Percentiles rank a stretch among this genome's conserved stretches.
Conservation (phyloP, 2,888 invertebrate species). For the Philopedon plagiatum region DNA sequence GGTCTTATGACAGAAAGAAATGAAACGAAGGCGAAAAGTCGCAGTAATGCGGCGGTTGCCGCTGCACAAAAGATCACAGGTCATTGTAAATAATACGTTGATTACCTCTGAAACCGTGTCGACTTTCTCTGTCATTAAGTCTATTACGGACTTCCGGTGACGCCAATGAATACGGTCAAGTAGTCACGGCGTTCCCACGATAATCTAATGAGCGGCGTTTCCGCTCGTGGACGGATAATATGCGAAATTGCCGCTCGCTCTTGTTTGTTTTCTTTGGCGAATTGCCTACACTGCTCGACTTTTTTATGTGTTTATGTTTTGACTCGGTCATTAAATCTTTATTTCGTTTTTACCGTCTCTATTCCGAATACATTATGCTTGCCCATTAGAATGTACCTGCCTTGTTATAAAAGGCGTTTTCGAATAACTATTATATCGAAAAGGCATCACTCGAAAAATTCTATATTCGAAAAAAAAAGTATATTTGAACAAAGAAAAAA, state of each 20-base stretch:
- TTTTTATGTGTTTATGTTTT: constrained; percentile 13
- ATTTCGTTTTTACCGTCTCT: not conserved
- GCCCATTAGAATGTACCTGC: too few species aligned
- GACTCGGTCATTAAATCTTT: not conserved
- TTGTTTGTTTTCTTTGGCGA: constrained; percentile 3
- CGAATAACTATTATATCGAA: too few species aligned
- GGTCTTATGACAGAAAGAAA: too few species aligned
- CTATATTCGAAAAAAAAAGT: too few species aligned
- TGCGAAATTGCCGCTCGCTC: constrained; percentile 16
- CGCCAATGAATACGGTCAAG: constrained; percentile 50
- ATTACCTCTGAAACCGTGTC: constrained; percentile 26
- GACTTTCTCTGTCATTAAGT: constrained; percentile 60
- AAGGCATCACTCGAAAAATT: too few species aligned
- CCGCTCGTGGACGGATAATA: constrained; percentile 25
- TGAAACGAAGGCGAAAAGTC: too few species aligned
- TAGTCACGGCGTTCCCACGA: constrained; percentile 56
- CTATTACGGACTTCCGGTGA: constrained; percentile 58
- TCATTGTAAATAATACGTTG: constrained; percentile 21
- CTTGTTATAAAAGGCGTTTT: too few species aligned
- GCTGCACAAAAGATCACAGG: constrained; percentile 24
- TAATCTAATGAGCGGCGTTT: constrained; percentile 33
- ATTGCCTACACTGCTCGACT: not conserved
- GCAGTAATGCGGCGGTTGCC: not conserved
- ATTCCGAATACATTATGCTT: too few species aligned
- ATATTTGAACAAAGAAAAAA: too few species aligned